Percentiles rank a stretch among this genome's conserved stretches.
phyloP scores from a whole-genome alignment of 2,113 vertebrate genomes.

The Stercorarius parasiticus region DNA sequence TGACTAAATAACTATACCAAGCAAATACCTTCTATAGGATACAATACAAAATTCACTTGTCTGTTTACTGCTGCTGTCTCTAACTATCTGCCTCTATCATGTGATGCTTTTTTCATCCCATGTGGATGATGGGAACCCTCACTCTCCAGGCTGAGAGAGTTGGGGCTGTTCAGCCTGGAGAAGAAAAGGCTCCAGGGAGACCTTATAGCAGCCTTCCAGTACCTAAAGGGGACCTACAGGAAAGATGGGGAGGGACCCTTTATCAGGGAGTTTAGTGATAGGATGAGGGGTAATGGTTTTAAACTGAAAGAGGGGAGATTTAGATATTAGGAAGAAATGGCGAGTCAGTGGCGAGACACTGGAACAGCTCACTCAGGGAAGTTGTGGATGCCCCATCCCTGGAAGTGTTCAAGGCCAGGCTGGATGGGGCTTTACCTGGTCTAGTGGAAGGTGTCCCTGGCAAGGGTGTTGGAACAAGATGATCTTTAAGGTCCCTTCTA shows the following conservation, averaged over 20 bases:
- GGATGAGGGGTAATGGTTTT: neutral
- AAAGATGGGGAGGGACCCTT: neutral
- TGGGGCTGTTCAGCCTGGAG: neutral
- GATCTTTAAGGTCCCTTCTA: neutral
- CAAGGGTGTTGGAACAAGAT: neutral
- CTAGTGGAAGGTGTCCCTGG: neutral
- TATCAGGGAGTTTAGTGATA: neutral
- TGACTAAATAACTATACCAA: neutral
- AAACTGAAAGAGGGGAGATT: neutral
- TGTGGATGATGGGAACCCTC: neutral
- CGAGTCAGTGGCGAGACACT: neutral
- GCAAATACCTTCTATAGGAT: too few species aligned
- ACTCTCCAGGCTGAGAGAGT: neutral
- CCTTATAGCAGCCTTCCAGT: neutral
- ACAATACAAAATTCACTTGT: neutral
- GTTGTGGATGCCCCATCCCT: neutral
- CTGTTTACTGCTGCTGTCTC: neutral
- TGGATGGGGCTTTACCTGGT: neutral
- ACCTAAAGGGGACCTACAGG: neutral
- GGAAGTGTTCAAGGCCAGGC: neutral
- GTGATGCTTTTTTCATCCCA: neutral
- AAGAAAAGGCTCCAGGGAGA: neutral
- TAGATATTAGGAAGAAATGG: neutral
- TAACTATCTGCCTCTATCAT: neutral
- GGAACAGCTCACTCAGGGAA: neutral